Percentiles rank a stretch among this genome's conserved stretches.
These are phyloP conservation scores for Hirudinaria manillensis DNA, from an alignment of 2,888 invertebrate species.

Conservation along the genomic window DNA sequence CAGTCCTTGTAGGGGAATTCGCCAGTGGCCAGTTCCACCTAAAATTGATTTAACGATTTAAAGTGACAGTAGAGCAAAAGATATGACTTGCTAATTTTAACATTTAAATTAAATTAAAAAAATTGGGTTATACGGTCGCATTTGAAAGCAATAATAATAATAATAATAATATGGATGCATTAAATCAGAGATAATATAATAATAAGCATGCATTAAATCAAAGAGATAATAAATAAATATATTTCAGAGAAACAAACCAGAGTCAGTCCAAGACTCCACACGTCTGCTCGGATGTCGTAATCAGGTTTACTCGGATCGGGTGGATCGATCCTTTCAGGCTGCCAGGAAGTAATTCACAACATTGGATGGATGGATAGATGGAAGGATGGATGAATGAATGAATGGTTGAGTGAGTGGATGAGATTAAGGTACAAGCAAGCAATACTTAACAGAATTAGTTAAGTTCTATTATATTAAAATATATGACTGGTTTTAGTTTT, in stretches of 20 bases:
- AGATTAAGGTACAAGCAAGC: slow-evolving; percentile 26
- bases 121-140: no score
- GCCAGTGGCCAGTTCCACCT: slow-evolving; percentile 88
- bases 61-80: neutral
- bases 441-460: slow-evolving; percentile 1
- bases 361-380: no score
- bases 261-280: slow-evolving; percentile 88
- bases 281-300: slow-evolving; percentile 97
- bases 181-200: neutral
- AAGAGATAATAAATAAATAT: slow-evolving; percentile 3
- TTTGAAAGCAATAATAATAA: no score
- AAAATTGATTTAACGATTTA: neutral
- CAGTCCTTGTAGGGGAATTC: slow-evolving; percentile 88
- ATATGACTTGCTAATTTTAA: neutral
- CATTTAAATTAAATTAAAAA: neutral
- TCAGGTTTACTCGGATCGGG: slow-evolving; percentile 85
- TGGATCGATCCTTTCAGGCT: slow-evolving; percentile 89
- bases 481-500: no score
- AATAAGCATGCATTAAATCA: neutral
- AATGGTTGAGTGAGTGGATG: no score
- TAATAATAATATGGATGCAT: neutral
- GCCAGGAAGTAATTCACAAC: slow-evolving; percentile 22
- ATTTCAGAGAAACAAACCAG: slow-evolving; percentile 46
- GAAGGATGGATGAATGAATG: no score
- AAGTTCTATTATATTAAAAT: no score